Evolutionary conservation across 2,113 vertebrate species (phyloP).

Genomic region (Ciconia maguari): DNA sequence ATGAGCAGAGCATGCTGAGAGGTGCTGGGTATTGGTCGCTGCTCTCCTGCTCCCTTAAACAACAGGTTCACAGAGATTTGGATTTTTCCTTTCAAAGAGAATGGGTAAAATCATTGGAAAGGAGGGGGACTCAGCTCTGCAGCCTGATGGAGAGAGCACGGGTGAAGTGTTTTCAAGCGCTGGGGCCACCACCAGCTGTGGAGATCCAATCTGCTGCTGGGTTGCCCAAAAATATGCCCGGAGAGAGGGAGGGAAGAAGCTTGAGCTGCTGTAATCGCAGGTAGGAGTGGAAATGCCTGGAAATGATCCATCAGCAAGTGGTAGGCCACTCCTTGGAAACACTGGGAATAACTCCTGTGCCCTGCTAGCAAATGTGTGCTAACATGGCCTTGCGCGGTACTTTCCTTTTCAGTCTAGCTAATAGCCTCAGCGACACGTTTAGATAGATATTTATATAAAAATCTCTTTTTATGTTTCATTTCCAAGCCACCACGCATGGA

Average conservation of each 20-base stretch:
- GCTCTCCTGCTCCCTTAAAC: neutral
- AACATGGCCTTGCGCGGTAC: neutral
- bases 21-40: neutral
- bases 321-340: neutral
- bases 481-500: constrained; percentile 7
- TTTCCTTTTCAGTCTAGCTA: neutral
- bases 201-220: neutral
- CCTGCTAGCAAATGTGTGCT: neutral
- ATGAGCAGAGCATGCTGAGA: neutral
- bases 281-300: constrained; percentile 3
- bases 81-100: neutral
- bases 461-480: neutral
- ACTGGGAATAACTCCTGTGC: neutral
- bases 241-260: neutral
- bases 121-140: neutral
- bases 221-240: neutral
- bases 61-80: neutral
- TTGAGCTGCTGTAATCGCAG: constrained; percentile 19
- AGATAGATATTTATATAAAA: neutral
- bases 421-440: neutral
- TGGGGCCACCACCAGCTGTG: neutral
- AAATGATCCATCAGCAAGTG: neutral
- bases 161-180: neutral
- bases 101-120: neutral
- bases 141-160: neutral